Conservation (phyloP, 30 jellyfish, hydroid and myxozoan genomes). For the Aurelia coerulea region DNA sequence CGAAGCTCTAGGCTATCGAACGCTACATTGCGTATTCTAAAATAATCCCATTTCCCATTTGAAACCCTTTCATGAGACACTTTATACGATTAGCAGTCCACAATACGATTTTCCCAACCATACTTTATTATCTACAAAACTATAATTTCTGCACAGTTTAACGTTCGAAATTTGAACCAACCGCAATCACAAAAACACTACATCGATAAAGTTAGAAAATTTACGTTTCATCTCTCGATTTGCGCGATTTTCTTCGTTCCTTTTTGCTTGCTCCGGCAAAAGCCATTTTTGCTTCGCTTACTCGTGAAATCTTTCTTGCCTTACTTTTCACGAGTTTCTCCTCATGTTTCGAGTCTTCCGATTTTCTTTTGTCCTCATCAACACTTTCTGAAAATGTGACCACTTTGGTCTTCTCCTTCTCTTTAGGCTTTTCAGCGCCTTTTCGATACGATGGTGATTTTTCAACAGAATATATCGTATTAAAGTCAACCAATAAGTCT, state of each 20-base stretch:
- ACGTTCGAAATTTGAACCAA: too few species aligned
- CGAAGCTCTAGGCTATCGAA: too few species aligned
- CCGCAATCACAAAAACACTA: too few species aligned
- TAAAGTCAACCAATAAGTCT: constrained; percentile 43
- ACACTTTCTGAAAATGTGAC: constrained; percentile 43
- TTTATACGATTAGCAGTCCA: too few species aligned
- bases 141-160: too few species aligned
- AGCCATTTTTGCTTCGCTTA: neutral
- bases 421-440: constrained; percentile 34
- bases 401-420: constrained; percentile 25
- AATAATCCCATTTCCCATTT: too few species aligned
- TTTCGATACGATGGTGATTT: constrained; percentile 39
- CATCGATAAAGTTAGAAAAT: too few species aligned
- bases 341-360: constrained; percentile 28
- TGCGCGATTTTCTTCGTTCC: constrained; percentile 40
- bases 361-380: neutral
- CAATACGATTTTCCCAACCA: too few species aligned
- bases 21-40: too few species aligned
- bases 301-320: neutral
- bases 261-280: neutral
- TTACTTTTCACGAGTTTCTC: constrained; percentile 13
- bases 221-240: constrained; percentile 41
- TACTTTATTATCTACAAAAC: too few species aligned
- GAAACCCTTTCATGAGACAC: too few species aligned
- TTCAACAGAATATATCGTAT: constrained; percentile 35